Evolutionary conservation across 2,888 invertebrate species (phyloP).

Genomic region (Patella depressa): DNA sequence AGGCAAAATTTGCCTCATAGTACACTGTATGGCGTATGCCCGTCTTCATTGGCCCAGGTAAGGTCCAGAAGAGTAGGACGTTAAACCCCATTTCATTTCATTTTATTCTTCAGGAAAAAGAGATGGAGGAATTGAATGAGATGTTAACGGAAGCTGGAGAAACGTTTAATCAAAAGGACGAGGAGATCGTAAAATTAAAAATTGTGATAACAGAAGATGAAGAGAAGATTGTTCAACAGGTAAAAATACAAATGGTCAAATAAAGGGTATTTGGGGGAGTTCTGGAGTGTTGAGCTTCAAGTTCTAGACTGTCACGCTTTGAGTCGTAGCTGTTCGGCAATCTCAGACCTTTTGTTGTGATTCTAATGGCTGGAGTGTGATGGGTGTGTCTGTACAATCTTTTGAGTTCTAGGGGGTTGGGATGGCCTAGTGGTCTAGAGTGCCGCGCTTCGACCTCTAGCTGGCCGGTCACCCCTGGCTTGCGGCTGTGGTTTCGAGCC

Average conservation of each 20-base stretch:
- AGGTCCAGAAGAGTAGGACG: too few species aligned
- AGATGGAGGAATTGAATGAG: constrained; percentile 55
- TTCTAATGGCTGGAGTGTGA: too few species aligned
- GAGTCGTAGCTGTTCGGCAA: neutral
- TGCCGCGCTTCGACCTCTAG: too few species aligned
- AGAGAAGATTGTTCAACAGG: constrained; percentile 42
- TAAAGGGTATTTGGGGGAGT: neutral
- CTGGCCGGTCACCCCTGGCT: too few species aligned
- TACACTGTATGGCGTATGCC: too few species aligned
- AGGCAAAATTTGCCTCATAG: too few species aligned
- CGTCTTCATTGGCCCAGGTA: too few species aligned
- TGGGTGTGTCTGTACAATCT: too few species aligned
- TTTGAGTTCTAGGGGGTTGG: too few species aligned
- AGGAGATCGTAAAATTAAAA: constrained; percentile 50
- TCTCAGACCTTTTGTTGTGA: neutral
- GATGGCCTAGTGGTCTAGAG: too few species aligned
- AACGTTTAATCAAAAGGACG: constrained; percentile 57
- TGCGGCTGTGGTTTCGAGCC: too few species aligned
- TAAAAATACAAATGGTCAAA: neutral
- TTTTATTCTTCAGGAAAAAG: constrained; percentile 43
- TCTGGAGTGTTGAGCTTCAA: neutral
- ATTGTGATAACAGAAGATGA: constrained; percentile 45
- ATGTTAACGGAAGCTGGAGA: constrained; percentile 64
- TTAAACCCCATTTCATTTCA: too few species aligned
- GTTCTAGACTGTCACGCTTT: neutral